Evolutionary conservation across 2,888 invertebrate genomes (phyloP).

Genomic region (Acrobasis repandana): DNA sequence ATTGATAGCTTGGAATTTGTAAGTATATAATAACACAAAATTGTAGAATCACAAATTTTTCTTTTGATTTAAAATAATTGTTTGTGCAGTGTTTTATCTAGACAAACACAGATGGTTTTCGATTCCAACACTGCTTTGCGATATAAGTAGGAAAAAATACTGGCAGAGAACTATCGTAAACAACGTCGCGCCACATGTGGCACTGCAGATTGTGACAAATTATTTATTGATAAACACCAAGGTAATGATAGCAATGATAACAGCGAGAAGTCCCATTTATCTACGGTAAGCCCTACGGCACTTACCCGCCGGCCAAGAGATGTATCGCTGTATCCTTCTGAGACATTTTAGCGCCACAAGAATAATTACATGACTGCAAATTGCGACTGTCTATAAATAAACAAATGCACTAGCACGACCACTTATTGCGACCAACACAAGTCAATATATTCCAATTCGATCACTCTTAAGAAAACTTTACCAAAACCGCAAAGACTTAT

Average conservation of each 20-base stretch:
- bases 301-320: constrained; percentile 97
- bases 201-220: constrained; percentile 37
- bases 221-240: constrained; percentile 37
- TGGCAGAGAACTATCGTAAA: constrained; percentile 51
- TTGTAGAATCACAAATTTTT: not conserved
- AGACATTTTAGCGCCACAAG: constrained; percentile 83
- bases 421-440: constrained; percentile 42
- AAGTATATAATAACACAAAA: no score
- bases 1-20: no score
- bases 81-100: constrained; percentile 4
- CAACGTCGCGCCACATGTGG: constrained; percentile 56
- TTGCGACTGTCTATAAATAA: constrained; percentile 81
- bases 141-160: constrained; percentile 11
- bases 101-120: constrained; percentile 16
- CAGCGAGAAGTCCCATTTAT: constrained; percentile 27
- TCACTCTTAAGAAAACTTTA: constrained; percentile 2
- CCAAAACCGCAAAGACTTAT: constrained; percentile 24
- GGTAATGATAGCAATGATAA: constrained; percentile 38
- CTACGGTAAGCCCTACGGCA: constrained; percentile 40
- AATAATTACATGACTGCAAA: constrained; percentile 80
- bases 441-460: not conserved
- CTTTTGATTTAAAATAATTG: not conserved
- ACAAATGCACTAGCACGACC: constrained; percentile 73
- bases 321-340: constrained; percentile 95
- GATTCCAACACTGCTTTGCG: not conserved